Base-by-base conservation (phyloP, 2,797 vertebrate species). In the Aulostomus chinensis region DNA sequence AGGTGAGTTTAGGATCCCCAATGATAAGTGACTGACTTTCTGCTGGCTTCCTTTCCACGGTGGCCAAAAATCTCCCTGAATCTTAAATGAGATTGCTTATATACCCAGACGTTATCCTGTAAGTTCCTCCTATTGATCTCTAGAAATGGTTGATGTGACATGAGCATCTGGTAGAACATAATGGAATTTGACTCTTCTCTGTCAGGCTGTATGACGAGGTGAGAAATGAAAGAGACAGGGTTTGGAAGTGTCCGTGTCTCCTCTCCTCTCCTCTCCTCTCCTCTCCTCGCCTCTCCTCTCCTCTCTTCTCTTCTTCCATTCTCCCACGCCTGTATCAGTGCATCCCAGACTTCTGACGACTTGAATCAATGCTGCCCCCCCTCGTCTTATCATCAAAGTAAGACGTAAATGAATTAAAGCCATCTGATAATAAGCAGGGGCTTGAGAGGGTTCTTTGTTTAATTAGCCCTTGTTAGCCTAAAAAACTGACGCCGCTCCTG, bases 351-450 rank as follows among this genome's bases (percentile, higher is more conserved):
- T 67, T 74, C 33, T 73, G 58, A 62, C 26, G 59, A 65, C 75
- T 80, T 77, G 60, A 82, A 70, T 79, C 69, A 60, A 73, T 70
- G 58, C 70, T 63, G 60, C 70, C 54, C 60, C 37, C 52, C 68
- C 60, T 54, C 36, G 33, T 65, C 53, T 48, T 58, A 54, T 69
- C 64, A 80, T 85, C 68, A 84, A 77, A 81, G 72, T 68, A 52
- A 73, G 57, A 84, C 73, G 68, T 69, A 70, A 85, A 86, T 81
- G 48, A 81, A 78, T 67, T 56, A 70, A 74, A 79, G 61, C 55
- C 15, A 58, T 70, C 63, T 60, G 58, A 60, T 83, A 74, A 65
- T 60, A 73, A 49, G 75, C 43, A 51, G 12, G 8, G 30, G 57
- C 51, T 68, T 36, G 14, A 52, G 34, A 49, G 51, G 31, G 21